Percentiles rank a stretch among this genome's conserved stretches.
These are phyloP conservation scores for Cirrhinus mrigala DNA, from an alignment of 2,797 vertebrate species.

Conservation along the genomic window DNA sequence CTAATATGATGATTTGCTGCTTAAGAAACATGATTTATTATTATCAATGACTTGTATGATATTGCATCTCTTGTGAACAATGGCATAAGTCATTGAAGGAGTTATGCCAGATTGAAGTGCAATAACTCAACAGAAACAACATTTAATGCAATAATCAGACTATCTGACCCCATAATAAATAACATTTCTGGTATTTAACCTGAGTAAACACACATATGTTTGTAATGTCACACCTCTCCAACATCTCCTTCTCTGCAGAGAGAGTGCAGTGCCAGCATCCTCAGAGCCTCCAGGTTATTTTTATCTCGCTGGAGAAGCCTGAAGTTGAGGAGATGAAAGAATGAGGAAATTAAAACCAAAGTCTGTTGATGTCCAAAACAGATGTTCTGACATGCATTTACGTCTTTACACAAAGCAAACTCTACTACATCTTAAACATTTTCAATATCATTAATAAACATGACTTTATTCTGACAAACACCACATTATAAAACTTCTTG, in stretches of 20 bases:
- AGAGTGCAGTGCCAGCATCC: conserved; percentile 88
- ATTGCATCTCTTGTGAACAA: background rate
- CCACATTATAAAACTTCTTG: background rate
- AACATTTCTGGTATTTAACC: background rate
- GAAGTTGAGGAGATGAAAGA: conserved; percentile 36
- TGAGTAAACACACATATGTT: background rate
- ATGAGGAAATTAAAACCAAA: background rate
- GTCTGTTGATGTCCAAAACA: background rate
- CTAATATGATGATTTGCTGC: background rate
- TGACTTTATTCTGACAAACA: background rate
- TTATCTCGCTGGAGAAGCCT: conserved; percentile 90
- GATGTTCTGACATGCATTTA: background rate
- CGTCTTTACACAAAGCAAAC: background rate
- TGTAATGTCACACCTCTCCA: conserved; percentile 79
- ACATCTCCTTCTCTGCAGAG: conserved; percentile 91
- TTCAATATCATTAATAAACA: background rate
- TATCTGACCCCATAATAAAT: background rate
- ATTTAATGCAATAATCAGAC: background rate
- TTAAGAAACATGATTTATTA: background rate
- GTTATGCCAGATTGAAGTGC: background rate
- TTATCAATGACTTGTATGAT: no score
- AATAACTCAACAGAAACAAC: background rate
- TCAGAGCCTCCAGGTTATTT: conserved; percentile 89
- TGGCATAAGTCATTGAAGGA: background rate
- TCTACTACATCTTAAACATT: background rate